Evolutionary conservation across 1,140 invertebrate species (phyloP), one percentile per base, ranked within the genome.

Genomic region (Globodera rostochiensis): DNA sequence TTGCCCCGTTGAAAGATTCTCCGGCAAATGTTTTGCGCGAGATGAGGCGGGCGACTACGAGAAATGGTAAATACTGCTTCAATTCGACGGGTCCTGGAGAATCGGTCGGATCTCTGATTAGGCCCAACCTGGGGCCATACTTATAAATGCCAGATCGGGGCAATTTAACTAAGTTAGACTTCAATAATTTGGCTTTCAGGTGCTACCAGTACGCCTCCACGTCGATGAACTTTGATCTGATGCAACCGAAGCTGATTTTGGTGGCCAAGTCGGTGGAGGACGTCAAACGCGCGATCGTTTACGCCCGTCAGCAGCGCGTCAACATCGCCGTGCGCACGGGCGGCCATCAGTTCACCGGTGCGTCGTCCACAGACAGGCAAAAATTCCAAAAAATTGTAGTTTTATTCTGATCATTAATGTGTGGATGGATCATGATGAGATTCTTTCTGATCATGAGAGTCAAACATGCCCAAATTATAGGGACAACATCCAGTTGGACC

Each of bases 131-230:
- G 2, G 3, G 3, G 4, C 8, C 8, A 7, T 53, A 53, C 8
- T 53, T 3, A 64, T 15, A 64, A 64, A 19, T 53, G 50, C 50
- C 50, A 64, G 6, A 64, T 19, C 11, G 13, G 3, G 57, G 5
- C 57, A 64, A 19, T 15, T 64, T 64, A 0, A 6, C 19, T 19
- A 64, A 64, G 21, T 53, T 3, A 36, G 53, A 15, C 53, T 0
- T 53, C 53, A 53, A 3, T 53, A 6, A 53, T 53, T 15, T 9
- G 53, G 8, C 9, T 53, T 19, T 11, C 57, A 64, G 57, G 57
- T 64, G 57, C n/a, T 73, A 73, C 15, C 71, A 73, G 13, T 73
- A 73, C 50, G 71, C 46, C 13, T 73, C 71, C 46, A 73, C 71
- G 71, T 73, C 71, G 46, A 73, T 49, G 46, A 47, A 73, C 71